These are phyloP conservation scores for Sorex maritimensis DNA, from an alignment of 2,797 vertebrate genomes.

Conservation along the genomic window DNA sequence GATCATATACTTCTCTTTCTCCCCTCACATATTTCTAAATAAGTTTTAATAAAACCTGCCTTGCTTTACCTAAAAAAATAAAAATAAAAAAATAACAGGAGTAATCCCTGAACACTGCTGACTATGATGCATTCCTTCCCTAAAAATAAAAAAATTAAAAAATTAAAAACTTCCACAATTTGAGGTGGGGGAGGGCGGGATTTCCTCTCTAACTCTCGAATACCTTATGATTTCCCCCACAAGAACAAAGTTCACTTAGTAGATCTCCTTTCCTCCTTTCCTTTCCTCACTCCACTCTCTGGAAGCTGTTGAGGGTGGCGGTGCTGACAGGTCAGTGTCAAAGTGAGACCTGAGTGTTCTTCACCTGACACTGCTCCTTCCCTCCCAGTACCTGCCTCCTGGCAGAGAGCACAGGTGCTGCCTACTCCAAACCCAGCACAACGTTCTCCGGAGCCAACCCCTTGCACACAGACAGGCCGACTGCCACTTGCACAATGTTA, in stretches of 20 bases:
- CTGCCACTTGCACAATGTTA: neutral
- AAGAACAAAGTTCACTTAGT: neutral
- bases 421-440: neutral
- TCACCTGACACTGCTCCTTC: neutral
- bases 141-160: no score
- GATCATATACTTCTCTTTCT: no score
- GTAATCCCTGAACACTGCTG: no score
- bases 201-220: neutral
- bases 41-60: no score
- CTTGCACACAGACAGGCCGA: neutral
- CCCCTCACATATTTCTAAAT: no score
- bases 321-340: neutral
- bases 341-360: neutral
- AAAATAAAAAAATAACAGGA: no score
- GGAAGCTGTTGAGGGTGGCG: neutral
- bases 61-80: no score
- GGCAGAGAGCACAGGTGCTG: neutral
- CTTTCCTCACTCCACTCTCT: neutral
- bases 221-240: neutral
- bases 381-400: neutral
- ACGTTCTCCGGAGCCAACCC: neutral
- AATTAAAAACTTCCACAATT: no score
- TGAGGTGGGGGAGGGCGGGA: neutral
- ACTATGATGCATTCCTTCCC: no score
- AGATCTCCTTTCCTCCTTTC: neutral